Evolutionary conservation across 2,113 vertebrate species (phyloP), one percentile per base, ranked within the genome.

Genomic region (Speoplatyrhinus poulsoni): DNA sequence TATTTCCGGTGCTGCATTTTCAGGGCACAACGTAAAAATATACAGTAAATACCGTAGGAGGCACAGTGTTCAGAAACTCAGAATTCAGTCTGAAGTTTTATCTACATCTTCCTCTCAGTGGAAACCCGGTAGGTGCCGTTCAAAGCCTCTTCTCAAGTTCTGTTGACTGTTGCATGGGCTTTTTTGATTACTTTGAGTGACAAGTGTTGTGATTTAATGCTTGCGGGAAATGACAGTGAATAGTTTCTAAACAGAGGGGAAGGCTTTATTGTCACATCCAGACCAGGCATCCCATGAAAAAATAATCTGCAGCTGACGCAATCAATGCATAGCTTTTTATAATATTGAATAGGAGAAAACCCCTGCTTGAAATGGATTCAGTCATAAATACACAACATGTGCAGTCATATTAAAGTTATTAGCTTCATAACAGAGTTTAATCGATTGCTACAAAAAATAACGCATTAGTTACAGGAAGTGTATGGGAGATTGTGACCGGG

Each of bases 291-390:
- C 50, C 49, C 47, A 61, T 61, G 57, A 62, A 32, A 64, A 70
- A 73, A 66, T 65, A 68, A 64, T 75, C 63, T 74, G 68, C 17
- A 19, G 64, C 12, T 11, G 36, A 58, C 66, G 33, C 5, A 46
- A 72, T 62, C 54, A 13, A 0, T n/a, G 55, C 53, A 47, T 26
- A 46, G 69, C 58, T 53, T 53, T 13, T 12, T 13, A 53, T 3
- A 47, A 58, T 12, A 58, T 9, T 32, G 19, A 58, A 19, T 58
- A 26, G 52, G 52, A 54, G 52, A 4, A 54, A 13, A 54, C 13
- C 52, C 52, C 7, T 4, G 26, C 33, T 9, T 33, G 15, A 32
- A 16, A 32, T 10, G 56, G 10, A 19, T 55, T 55, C 17, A 17
- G 8, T 17, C 54, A 55, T 17, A 58, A 60, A 4, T 33, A 36